A percentile compares a stretch with the other conserved stretches of the same genome.
Conservation (phyloP, 2,113 vertebrate species). For the Geothlypis trichas region DNA sequence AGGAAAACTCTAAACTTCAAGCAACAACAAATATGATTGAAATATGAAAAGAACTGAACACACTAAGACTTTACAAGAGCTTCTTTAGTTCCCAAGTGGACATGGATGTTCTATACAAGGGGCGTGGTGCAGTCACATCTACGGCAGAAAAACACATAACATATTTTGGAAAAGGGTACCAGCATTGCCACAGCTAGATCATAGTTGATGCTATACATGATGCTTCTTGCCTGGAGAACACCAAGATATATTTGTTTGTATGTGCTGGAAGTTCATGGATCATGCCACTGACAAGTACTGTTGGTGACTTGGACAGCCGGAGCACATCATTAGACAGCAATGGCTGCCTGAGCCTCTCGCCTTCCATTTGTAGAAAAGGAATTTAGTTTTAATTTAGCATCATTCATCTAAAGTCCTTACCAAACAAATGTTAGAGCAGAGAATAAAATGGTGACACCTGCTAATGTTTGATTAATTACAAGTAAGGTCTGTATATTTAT, state of each 20-base stretch:
- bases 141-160: background rate
- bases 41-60: background rate
- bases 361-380: background rate
- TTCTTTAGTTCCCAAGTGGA: background rate
- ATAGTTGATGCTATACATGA: background rate
- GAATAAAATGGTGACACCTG: conserved; percentile 11
- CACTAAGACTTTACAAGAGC: background rate
- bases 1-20: background rate
- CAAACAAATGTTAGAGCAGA: background rate
- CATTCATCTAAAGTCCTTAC: background rate
- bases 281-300: background rate
- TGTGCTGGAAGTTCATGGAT: background rate
- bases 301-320: rapidly evolving
- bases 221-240: background rate
- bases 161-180: background rate
- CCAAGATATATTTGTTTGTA: rapidly evolving
- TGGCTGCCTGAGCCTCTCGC: background rate
- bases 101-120: rapidly evolving
- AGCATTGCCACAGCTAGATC: background rate
- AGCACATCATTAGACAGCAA: background rate
- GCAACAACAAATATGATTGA: background rate
- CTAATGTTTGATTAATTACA: background rate
- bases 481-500: background rate
- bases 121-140: background rate
- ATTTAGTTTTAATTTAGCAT: background rate